Percentiles rank a stretch among this genome's conserved stretches.
phyloP scores from a whole-genome alignment of 2,888 invertebrate species.

The Melinopterus prodromus region DNA sequence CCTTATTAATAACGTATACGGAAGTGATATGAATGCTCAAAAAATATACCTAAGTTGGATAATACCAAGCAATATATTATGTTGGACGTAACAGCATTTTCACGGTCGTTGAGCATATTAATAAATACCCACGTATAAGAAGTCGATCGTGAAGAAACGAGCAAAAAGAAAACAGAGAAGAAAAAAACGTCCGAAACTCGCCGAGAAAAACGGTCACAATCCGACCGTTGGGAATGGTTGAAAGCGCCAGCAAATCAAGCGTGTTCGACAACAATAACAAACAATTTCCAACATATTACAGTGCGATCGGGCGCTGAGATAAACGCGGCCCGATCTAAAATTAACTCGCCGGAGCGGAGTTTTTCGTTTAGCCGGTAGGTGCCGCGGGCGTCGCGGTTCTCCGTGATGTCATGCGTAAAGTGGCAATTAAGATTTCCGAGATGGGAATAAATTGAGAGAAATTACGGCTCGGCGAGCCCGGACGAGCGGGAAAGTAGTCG shows the following conservation, averaged over 20 bases:
- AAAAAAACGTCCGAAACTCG: background rate
- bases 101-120: background rate
- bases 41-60: background rate
- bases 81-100: background rate
- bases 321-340: background rate
- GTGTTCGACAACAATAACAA: background rate
- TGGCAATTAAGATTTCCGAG: conserved; percentile 4
- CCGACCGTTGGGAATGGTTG: background rate
- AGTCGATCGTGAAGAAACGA: background rate
- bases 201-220: background rate
- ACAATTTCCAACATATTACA: background rate
- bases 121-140: background rate
- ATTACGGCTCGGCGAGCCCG: background rate
- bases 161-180: background rate
- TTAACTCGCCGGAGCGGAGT: background rate
- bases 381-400: background rate
- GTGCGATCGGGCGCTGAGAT: background rate
- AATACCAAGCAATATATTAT: background rate
- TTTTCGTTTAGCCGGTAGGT: background rate
- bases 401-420: conserved; percentile 4
- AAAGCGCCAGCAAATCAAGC: background rate
- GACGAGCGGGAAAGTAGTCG: background rate
- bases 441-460: conserved; percentile 4
- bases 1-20: no score
- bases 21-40: no score